Evolutionary conservation across 53 echinoderm and acorn worm species (phyloP), one percentile per base, ranked within the genome.

Genomic region (Luidia sarsii): DNA sequence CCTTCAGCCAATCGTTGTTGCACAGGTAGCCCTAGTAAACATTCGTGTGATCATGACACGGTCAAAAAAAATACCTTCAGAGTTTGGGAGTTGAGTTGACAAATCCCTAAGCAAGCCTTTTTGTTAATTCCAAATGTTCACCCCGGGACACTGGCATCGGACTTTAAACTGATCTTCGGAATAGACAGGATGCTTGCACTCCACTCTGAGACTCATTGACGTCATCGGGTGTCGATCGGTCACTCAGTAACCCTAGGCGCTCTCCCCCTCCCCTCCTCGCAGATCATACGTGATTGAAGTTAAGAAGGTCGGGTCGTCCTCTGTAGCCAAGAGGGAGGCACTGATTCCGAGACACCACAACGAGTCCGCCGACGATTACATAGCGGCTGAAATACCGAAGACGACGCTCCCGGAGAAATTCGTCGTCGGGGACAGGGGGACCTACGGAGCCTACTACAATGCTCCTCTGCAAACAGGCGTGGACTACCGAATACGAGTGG

Each of bases 401-500:
- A 35, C 60, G 2, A 34, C 72, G 30, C 63, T 89, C 1, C 62
- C 80, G 0, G 67, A 71, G 1, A 57, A 8, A 1, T 94, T 94
- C 48, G 83, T 81, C 0, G 84, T 94, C 3, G 94, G 94, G 1
- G 94, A 94, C 45, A 82, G 54, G 29, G 45, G 51, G 50, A 83
- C 65, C 22, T 89, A 88, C 39, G 89, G 91, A 32, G 80, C 68
- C 7, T 94, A 88, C 69, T 86, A 67, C 75, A 94, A 94, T 38
- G 89, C 87, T 50, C 94, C 91, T 0, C 75, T 94, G 13, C 38
- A 69, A 1, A 60, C 68, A 6, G 75, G 64, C 21, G 64, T 24
- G 34, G 41, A 81, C 0, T 94, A 94, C 27, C 80, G 86, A 4
- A 71, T 94, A 14, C 29, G 67, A 27, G 68, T 92, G 25, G 92